A percentile compares a stretch with the other conserved stretches of the same genome.
Evolutionary conservation across 23 tunicate species (phyloP).

Genomic region (Ascidia mentula): DNA sequence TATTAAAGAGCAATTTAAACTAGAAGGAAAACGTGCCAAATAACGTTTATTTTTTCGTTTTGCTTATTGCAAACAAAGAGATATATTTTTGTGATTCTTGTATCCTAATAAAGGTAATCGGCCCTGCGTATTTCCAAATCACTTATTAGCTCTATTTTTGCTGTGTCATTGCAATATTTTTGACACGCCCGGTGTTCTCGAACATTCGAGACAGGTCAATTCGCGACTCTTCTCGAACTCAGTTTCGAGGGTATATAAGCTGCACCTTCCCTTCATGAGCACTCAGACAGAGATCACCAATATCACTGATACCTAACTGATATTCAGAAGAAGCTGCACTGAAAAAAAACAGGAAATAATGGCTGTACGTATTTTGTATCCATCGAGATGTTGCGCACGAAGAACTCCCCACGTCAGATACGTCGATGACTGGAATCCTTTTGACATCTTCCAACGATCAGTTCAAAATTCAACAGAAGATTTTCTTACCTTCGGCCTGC

Average conservation of each 20-base stretch:
- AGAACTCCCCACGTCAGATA: not conserved
- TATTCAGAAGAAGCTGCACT: not conserved
- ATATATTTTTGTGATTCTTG: too few species aligned
- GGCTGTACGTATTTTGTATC: not conserved
- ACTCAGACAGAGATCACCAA: too few species aligned
- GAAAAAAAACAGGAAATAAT: not conserved
- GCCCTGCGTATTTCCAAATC: too few species aligned
- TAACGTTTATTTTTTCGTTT: too few species aligned
- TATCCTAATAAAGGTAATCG: too few species aligned
- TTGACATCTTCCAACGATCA: not conserved
- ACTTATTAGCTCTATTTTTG: too few species aligned
- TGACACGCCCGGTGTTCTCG: not conserved
- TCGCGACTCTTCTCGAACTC: not conserved
- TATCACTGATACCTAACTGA: too few species aligned
- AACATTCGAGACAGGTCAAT: not conserved
- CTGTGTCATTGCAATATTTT: not conserved
- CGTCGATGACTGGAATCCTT: not conserved
- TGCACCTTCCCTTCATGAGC: too few species aligned
- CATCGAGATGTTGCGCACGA: not conserved
- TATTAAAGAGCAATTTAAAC: too few species aligned
- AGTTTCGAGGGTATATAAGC: not conserved
- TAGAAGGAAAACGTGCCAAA: too few species aligned
- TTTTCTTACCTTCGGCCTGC: not conserved
- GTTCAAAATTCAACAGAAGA: not conserved
- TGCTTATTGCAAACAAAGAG: too few species aligned